Base-by-base conservation (phyloP, 2,888 invertebrate species). In the Cheilosia soror region DNA sequence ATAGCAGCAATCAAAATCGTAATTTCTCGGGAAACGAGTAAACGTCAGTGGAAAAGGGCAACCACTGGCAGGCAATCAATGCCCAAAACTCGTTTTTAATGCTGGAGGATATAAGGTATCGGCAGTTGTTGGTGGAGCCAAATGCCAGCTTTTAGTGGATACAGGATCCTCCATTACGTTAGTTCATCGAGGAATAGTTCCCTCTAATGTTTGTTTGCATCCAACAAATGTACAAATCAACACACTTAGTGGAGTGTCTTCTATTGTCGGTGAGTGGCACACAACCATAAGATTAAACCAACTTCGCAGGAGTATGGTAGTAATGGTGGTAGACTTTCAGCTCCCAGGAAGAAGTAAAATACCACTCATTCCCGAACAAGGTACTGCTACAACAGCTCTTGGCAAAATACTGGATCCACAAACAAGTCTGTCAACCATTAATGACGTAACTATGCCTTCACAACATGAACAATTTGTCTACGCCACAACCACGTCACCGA, bases 301-400 rank as follows among this genome's bases (percentile, higher is more conserved):
- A 44, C 44, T 44, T 44, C 44, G 5, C 4, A 13, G 44, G 44
- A 13, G 44, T 44, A 44, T 44, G 15, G 5, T 44, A 13, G 11
- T 51, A 51, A 51, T 29, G 53, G 53, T 53, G 53, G 53, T 29
- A 29, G 53, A 29, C 29, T 53, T 53, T 29, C 29, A 53, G 29
- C 29, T 53, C 29, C 13, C n/a, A 53, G 53, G 53, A n/a, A 53
- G 29, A 29, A 31, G 53, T 29, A 5, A n/a, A 53, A 53, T 53
- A 29, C 31, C 13, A 53, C 53, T 31, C 29, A 29, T 53, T 53
- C 13, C 53, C 13, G n/a, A 53, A 29, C 31, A 53, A 44, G 20
- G 44, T 33, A 9, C 9, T 33, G 33, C 33, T 33, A 33, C 33
- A 33, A 33, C 42, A 42, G 42, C 42, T 42, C 42, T 42, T 42